Percentiles rank a stretch among this genome's conserved stretches.
Evolutionary conservation across 2,113 vertebrate genomes (phyloP).

Genomic region (Alligator mississippiensis): DNA sequence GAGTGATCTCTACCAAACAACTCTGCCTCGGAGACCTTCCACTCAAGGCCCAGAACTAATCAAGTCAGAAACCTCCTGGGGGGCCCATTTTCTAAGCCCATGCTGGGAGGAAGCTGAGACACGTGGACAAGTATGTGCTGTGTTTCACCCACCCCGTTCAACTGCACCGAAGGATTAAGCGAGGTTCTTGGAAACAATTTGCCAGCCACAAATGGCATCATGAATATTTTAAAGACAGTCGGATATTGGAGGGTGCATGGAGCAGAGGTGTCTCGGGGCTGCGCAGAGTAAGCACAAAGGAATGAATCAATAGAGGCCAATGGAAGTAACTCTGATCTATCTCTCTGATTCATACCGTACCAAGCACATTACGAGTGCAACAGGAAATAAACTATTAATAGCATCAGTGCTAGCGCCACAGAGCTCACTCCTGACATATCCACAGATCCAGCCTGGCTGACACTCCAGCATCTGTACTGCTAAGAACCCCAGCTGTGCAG

Average conservation of each 20-base stretch:
- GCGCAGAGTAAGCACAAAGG: neutral
- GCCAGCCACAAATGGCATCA: neutral
- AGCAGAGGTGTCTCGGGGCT: neutral
- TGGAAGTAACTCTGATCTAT: slow-evolving; percentile 9
- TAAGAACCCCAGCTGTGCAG: too few species aligned
- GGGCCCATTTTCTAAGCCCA: neutral
- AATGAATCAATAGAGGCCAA: slow-evolving; percentile 4
- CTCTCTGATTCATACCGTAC: neutral
- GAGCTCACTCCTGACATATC: neutral
- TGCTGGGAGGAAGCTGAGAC: neutral
- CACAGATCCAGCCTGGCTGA: neutral
- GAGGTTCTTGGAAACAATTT: neutral
- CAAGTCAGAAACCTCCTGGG: neutral
- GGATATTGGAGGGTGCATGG: fast-evolving
- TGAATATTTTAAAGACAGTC: neutral
- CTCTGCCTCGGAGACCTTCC: neutral
- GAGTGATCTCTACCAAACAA: neutral
- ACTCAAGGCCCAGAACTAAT: neutral
- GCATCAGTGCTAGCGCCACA: neutral
- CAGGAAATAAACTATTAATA: neutral
- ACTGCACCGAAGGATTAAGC: neutral
- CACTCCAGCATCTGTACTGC: neutral
- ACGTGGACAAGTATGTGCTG: neutral
- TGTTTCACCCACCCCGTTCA: neutral
- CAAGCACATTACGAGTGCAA: neutral